Evolutionary conservation across 1,140 invertebrate genomes (phyloP).

Genomic region (Condylostylus longicornis): DNA sequence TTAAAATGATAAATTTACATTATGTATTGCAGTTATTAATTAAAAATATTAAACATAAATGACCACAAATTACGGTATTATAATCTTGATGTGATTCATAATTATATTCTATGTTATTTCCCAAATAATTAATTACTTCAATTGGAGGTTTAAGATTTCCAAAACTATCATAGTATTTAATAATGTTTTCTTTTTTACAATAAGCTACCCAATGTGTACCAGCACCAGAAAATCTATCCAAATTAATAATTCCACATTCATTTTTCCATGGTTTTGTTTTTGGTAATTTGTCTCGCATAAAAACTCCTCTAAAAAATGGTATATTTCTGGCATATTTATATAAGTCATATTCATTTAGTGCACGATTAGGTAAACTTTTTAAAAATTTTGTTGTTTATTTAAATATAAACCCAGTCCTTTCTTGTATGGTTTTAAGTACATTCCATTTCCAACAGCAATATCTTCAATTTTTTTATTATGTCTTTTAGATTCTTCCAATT

Average conservation of each 20-base stretch:
- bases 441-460: slow-evolving; percentile 17
- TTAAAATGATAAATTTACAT: slow-evolving; percentile 1
- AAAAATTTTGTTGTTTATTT: slow-evolving; percentile 12
- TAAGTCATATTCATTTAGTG: slow-evolving; percentile 16
- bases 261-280: slow-evolving; percentile 8
- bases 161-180: no score
- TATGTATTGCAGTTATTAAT: slow-evolving; percentile 1
- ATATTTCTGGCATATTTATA: slow-evolving; percentile 13
- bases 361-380: slow-evolving; percentile 10
- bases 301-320: slow-evolving; percentile 22
- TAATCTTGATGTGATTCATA: no score
- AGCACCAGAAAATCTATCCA: slow-evolving; percentile 13
- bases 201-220: slow-evolving; percentile 28
- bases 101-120: slow-evolving; percentile 7
- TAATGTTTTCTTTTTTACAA: slow-evolving; percentile 17
- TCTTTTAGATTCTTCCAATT: slow-evolving; percentile 17
- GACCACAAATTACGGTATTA: slow-evolving; percentile 12
- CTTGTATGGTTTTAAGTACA: slow-evolving; percentile 25
- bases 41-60: slow-evolving; percentile 19
- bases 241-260: slow-evolving; percentile 22
- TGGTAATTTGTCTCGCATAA: slow-evolving; percentile 22
- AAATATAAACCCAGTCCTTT: slow-evolving; percentile 15
- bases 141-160: slow-evolving; percentile 21
- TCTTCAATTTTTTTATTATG: slow-evolving; percentile 25
- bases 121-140: slow-evolving; percentile 20